Evolutionary conservation across 2,888 invertebrate species (phyloP), one percentile per base, ranked within the genome.

Genomic region (Acrobasis consociella): DNA sequence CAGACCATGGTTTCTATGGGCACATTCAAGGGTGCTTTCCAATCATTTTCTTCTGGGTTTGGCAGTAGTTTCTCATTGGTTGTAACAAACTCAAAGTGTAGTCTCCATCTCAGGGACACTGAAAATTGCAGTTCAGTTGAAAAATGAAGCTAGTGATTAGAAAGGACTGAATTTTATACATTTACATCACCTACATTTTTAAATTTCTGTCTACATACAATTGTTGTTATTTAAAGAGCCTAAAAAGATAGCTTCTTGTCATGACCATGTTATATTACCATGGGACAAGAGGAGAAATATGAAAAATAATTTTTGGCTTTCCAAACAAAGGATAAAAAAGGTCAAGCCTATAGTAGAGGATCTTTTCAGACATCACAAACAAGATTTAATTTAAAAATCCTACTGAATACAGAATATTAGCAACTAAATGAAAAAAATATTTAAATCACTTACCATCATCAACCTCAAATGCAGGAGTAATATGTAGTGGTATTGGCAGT

Each of bases 1-100:
- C 99, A 99, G 13, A 98, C 96, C 98, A 99, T 99, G 0, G 99
- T 99, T 89, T 99, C 99, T 64, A 99, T 98, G 11, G 97, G 95
- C 39, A 99, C 93, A 69, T 95, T 95, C 2, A 95, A 91, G 0
- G 99, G 98, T 0, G 97, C 98, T 75, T 95, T 96, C 96, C 98
- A 97, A 49, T 93, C 94, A 37, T 93, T 91, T 37, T 94, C 93
- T 64, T 93, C 93, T 56, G 82, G 78, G 7, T 94, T 94, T 37
- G 94, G 93, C 65, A 94, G 90, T 60, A 95, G 90, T 62, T 94
- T 93, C 76, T 95, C 95, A 82, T 94, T 93, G 66, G 96, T 96
- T 0, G 97, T 98, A 0, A 98, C 99, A 92, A 99, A 99, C 87
- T 99, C 99, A 86, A 99, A 99, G 86, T 99, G 99, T 38, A 99